These are phyloP conservation scores for Spea multiplicata DNA, from an alignment of 2,113 vertebrate genomes.

Conservation along the genomic window DNA sequence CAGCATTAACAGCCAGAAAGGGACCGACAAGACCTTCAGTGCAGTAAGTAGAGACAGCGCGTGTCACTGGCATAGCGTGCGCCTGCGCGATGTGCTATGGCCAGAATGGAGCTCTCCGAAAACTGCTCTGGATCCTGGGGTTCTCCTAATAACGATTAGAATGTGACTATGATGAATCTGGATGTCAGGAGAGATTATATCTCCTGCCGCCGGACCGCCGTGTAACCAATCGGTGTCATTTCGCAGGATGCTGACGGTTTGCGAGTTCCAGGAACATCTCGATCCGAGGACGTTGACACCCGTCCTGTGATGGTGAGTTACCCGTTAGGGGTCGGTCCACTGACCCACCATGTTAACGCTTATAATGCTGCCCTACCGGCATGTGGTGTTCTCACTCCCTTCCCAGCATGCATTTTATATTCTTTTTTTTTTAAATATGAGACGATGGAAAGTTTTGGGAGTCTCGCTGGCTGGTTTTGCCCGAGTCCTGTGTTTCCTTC, in stretches of 20 bases:
- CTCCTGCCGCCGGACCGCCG: no score
- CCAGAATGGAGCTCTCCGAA: no score
- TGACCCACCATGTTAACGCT: neutral
- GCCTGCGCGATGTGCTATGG: neutral
- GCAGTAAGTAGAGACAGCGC: constrained; percentile 41
- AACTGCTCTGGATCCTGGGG: no score
- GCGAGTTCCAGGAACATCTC: neutral
- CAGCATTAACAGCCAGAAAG: constrained; percentile 87
- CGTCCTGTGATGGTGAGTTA: constrained; percentile 9
- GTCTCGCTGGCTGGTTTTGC: no score
- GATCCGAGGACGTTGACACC: neutral
- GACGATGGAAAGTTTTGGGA: no score
- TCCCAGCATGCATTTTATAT: neutral
- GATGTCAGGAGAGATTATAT: no score
- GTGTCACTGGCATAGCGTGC: neutral
- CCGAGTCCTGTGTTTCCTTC: no score
- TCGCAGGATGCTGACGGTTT: neutral
- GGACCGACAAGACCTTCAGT: constrained; percentile 73
- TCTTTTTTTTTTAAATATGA: no score
- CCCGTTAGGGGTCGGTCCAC: no score
- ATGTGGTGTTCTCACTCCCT: neutral
- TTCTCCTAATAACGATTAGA: no score
- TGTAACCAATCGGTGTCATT: no score
- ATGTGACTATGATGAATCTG: no score
- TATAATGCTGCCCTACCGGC: neutral